phyloP scores from a whole-genome alignment of 2,888 invertebrate species.

The Choreutis nemorana region DNA sequence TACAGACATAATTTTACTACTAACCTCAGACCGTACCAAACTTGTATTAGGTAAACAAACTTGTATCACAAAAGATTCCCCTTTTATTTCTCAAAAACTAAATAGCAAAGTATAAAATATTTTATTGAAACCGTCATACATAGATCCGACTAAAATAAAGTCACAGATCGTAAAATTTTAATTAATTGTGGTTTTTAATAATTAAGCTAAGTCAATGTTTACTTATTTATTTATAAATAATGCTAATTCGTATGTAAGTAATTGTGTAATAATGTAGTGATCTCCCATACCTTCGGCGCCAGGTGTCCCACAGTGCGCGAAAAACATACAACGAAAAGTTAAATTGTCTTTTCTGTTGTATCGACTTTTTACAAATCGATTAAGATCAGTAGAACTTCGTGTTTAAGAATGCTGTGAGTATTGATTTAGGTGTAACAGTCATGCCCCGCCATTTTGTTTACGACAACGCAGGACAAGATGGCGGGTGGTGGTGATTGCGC shows the following conservation, averaged over 20 bases:
- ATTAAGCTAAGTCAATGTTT: conserved; percentile 65
- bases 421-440: neutral
- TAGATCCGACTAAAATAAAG: too few relatives aligned
- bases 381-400: too few relatives aligned
- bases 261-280: conserved; percentile 61
- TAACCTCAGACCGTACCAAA: conserved; percentile 65
- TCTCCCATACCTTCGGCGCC: conserved; percentile 60
- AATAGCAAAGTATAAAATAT: too few relatives aligned
- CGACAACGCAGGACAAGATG: conserved; percentile 10
- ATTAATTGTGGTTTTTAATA: conserved; percentile 54
- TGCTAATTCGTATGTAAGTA: conserved; percentile 61
- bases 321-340: conserved; percentile 58
- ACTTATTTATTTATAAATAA: conserved; percentile 61
- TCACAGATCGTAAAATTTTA: conserved; percentile 23
- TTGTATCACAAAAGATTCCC: too few relatives aligned
- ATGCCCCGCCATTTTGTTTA: conserved; percentile 19
- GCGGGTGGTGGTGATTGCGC: conserved; percentile 9
- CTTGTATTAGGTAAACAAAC: conserved; percentile 48
- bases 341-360: conserved; percentile 37
- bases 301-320: conserved; percentile 35
- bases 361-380: conserved; percentile 16
- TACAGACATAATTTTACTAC: conserved; percentile 56
- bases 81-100: too few relatives aligned
- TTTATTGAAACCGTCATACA: too few relatives aligned
- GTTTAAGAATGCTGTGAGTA: too few relatives aligned